These are phyloP conservation scores for Pterocles burchelli DNA, from an alignment of 2,113 vertebrate genomes.

Conservation along the genomic window DNA sequence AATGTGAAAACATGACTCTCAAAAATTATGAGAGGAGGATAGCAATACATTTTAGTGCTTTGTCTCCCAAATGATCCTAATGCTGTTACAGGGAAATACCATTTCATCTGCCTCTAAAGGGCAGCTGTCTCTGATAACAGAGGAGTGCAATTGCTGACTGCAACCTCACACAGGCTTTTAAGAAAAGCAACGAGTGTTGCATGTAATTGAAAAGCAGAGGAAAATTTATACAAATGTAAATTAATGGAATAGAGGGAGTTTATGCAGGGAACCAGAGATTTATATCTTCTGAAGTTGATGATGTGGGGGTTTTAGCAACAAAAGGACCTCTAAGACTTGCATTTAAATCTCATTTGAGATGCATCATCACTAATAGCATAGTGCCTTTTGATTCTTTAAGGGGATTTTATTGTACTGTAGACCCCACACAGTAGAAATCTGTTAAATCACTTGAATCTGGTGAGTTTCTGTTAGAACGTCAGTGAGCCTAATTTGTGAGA, in stretches of 20 bases:
- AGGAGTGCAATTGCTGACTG: not conserved
- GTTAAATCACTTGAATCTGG: not conserved
- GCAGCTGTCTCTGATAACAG: not conserved
- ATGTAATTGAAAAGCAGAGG: conserved; percentile 2
- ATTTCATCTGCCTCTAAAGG: conserved; percentile 8
- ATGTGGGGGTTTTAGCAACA: not conserved
- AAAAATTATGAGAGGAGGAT: not conserved
- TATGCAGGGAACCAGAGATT: not conserved
- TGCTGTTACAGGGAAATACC: not conserved
- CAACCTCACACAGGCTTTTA: not conserved
- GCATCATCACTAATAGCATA: not conserved
- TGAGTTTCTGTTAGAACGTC: not conserved
- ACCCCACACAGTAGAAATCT: not conserved
- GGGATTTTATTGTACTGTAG: not conserved
- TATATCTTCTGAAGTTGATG: not conserved
- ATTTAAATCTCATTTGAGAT: conserved; percentile 20
- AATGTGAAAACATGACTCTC: not conserved
- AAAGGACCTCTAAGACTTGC: not conserved
- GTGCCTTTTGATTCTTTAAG: not conserved
- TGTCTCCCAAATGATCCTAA: not conserved
- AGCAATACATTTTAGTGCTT: not conserved
- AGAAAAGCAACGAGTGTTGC: not conserved
- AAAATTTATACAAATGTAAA: conserved; percentile 15
- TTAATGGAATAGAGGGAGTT: not conserved
- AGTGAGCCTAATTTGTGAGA: not conserved